A percentile compares a stretch with the other conserved stretches of the same genome.
These are phyloP conservation scores for Dunckerocampus dactyliophorus DNA, from an alignment of 2,113 vertebrate genomes.

Conservation along the genomic window DNA sequence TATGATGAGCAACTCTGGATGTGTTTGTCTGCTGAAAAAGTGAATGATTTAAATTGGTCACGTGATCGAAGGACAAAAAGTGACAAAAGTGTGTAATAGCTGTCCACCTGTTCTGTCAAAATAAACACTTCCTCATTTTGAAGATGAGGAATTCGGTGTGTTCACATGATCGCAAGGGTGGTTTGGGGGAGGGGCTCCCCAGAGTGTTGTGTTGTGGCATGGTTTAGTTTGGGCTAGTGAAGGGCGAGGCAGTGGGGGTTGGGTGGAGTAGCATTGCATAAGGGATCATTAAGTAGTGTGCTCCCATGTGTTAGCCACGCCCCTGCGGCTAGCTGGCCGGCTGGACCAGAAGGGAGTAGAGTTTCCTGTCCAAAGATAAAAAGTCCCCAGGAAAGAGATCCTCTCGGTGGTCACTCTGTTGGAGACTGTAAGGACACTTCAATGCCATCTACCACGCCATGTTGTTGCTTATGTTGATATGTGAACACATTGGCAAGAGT, in stretches of 20 bases:
- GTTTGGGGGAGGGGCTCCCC: slow-evolving; percentile 17
- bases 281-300: slow-evolving; percentile 49
- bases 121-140: background rate
- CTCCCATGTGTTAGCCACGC: slow-evolving; percentile 45
- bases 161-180: slow-evolving; percentile 12
- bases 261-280: slow-evolving; percentile 52
- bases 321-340: slow-evolving; percentile 27
- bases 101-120: no score
- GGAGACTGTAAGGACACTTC: no score
- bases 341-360: slow-evolving; percentile 33
- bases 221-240: slow-evolving; percentile 46
- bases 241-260: slow-evolving; percentile 56
- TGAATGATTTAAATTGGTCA: background rate
- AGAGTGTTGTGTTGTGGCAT: slow-evolving; percentile 19
- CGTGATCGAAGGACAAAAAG: background rate
- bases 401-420: slow-evolving; percentile 1
- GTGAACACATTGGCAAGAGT: no score
- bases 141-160: background rate
- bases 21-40: background rate
- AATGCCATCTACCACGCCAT: no score
- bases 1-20: background rate
- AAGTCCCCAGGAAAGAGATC: slow-evolving; percentile 47
- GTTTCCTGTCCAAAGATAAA: slow-evolving; percentile 60
- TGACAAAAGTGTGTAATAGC: no score
- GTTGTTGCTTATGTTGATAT: no score